Base-by-base conservation (phyloP, 2,797 vertebrate species). In the Taenioides sp. region DNA sequence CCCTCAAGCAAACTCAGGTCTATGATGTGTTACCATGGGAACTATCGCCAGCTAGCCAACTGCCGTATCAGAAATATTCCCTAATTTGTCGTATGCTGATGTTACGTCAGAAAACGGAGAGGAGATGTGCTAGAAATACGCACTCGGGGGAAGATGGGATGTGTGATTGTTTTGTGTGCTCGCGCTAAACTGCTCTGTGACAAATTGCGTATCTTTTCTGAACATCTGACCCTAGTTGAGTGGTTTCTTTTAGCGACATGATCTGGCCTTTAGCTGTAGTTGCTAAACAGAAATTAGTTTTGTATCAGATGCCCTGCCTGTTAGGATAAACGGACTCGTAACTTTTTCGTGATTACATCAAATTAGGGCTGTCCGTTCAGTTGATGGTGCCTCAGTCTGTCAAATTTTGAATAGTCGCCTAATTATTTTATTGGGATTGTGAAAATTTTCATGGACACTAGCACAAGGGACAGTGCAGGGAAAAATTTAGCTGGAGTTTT, bases 21-120 rank as follows among this genome's bases (percentile, higher is more conserved):
- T 47, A 23, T 65, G 64, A 49, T 65, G 64, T 27, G 64, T 65
- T 65, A 50, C 64, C 64, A 65, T 65, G 64, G 64, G 64, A 65
- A 65, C 64, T 49, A 50, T 50, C 23, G 16, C 43, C 23, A 20
- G 64, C 64, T 28, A 43, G 22, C 62, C 43, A 11, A 65, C 14
- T 9, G 40, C 62, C 22, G 9, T 50, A 7, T 65, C 16, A 28
- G 9, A 49, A 65, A 65, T 27, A 16, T 27, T 3, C 50, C 22
- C 27, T 49, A 27, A 49, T 65, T 65, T 65, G 22, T 65, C 7
- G 6, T 27, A 65, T 50, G 62, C 62, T 43, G 34, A 43, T 64
- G 64, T 50, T 65, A 27, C 23, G 10, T 4, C 40, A 34, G n/a
- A 23, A 18, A 62, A 22, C 16, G 27, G 25, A 60, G 54, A 25